Base-by-base conservation (phyloP, 2,113 vertebrate species). In the Machaerirhynchus nigripectus region DNA sequence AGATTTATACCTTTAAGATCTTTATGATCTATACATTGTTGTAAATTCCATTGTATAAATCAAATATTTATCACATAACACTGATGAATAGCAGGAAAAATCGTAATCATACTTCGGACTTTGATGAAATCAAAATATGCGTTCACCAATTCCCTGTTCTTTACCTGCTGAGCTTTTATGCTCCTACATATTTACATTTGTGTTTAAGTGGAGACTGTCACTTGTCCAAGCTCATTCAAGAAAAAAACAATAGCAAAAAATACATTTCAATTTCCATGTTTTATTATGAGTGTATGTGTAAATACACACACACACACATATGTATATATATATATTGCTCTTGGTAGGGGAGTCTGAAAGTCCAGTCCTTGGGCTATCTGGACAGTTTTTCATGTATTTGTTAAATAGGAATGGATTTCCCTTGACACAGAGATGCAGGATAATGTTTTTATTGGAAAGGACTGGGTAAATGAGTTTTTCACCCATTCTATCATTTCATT, bases 11-110 rank as follows among this genome's bases (percentile, higher is more conserved):
- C 49, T 87, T 89, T 65, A 63, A 95, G 44, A 59, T 74, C 28
- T 87, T 90, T 73, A 44, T 18, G 27, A 39, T 67, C 71, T 89
- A 49, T 90, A 83, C 24, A 42, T 94, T 90, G 44, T 42, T 90
- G 37, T 71, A 23, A 31, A 79, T 94, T 84, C 65, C 16, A 50
- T 74, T 95, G 71, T 84, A 59, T 76, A 91, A 93, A 86, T 97
- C 67, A 89, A 92, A 71, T 89, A 53, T 84, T 86, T 95, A 56
- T 85, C 21, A 8, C 26, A 8, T 71, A 73, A 70, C 11, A 74
- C 30, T 33, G 52, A 49, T 69, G 96, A 94, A 75, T 76, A 5
- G 2, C 39, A 47, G 31, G 19, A 61, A 47, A 24, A 84, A 86
- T 60, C 3, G 13, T 60, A 77, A 44, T 76, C 44, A 17, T 79